Evolutionary conservation across 2,797 vertebrate species (phyloP).

Genomic region (Sebastes iracundus): DNA sequence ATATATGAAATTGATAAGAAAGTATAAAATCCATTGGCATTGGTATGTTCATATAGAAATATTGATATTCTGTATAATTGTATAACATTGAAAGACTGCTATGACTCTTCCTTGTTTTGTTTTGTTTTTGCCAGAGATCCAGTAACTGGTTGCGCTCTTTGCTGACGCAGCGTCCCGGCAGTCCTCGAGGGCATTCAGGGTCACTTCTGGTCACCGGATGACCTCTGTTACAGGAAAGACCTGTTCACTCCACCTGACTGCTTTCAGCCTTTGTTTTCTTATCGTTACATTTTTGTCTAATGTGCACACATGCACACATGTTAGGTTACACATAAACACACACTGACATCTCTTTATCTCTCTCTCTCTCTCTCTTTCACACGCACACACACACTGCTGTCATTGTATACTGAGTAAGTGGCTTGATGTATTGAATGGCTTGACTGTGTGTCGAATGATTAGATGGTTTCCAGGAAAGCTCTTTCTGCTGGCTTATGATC

Average conservation of each 20-base stretch:
- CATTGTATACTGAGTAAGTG: slow-evolving; percentile 20
- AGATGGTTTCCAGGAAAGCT: slow-evolving; percentile 46
- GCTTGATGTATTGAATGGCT: slow-evolving; percentile 34
- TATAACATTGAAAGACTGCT: not conserved
- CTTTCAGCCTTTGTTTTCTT: slow-evolving; percentile 32
- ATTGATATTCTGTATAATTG: not conserved
- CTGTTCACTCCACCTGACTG: slow-evolving; percentile 7
- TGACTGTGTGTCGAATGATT: slow-evolving; percentile 25
- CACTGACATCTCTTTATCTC: not conserved
- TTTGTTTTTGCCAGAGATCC: not conserved
- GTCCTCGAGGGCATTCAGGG: not conserved
- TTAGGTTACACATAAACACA: not conserved
- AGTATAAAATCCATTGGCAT: no score
- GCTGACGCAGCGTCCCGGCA: slow-evolving; percentile 22
- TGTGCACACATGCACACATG: not conserved
- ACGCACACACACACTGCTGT: slow-evolving; percentile 3
- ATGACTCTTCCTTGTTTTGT: not conserved
- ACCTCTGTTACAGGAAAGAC: slow-evolving; percentile 52
- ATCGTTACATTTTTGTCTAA: not conserved
- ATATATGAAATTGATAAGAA: no score
- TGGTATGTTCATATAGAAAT: not conserved
- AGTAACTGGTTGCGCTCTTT: not conserved
- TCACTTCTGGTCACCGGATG: slow-evolving; percentile 26
- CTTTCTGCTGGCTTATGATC: not conserved
- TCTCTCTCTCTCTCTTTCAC: not conserved